Evolutionary conservation across 2,888 invertebrate species (phyloP), one percentile per base, ranked within the genome.

Genomic region (Blastobasis adustella): DNA sequence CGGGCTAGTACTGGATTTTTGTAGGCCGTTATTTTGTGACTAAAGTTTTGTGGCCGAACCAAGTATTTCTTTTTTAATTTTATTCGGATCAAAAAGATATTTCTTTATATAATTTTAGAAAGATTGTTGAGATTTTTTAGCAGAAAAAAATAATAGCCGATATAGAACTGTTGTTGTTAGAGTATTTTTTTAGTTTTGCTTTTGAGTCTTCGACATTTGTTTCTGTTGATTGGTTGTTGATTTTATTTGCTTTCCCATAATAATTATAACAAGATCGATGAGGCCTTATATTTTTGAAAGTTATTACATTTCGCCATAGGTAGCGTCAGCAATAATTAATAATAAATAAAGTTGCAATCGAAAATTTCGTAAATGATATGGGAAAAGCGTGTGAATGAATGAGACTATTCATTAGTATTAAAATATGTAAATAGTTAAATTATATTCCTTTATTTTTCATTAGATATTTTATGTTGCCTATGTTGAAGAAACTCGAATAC

Each of bases 271-370:
- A 45, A 73, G 60, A 60, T 59, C 65, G 69, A 70, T 68, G 82
- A 76, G 79, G 82, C 83, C 82, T 83, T 83, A 82, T 75, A 58
- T 73, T 76, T 74, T 73, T 62, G 63, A 71, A 61, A 61, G 68
- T 61, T 53, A 57, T 60, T 54, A 60, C 23, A 23, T 23, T 23
- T 60, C 65, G 63, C 69, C 71, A 65, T 65, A 69, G 63, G 55
- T 57, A 71, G 68, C 67, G 69, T 71, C 63, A 61, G 45, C 54
- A 48, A 53, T 49, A 51, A 37, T 47, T 49, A 43, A 37, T 40
- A 9, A 40, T 50, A 46, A 38, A 37, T 10, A 49, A 49, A 44
- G 38, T 37, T 45, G 37, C 39, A 49, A 37, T 10, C 39, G 36
- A 37, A 10, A 41, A 46, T 7, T n/a, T 5, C 5, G 9, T 42